Percentiles rank a stretch among this genome's conserved stretches.
These are phyloP conservation scores for Encarsia formosa DNA, from an alignment of 2,888 invertebrate species.

Conservation along the genomic window DNA sequence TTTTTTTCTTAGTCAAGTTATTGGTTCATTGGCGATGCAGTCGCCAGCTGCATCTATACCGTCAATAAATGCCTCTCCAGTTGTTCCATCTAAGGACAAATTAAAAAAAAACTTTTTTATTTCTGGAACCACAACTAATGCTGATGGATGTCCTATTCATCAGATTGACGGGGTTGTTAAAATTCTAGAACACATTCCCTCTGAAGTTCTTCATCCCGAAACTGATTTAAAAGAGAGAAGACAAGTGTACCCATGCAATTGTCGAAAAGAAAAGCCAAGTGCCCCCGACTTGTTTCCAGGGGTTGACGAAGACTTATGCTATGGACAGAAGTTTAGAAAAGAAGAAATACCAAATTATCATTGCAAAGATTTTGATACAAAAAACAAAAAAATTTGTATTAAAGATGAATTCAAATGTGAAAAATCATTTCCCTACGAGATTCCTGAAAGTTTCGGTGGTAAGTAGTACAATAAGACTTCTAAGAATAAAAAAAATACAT, in stretches of 20 bases:
- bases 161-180: constrained; percentile 34
- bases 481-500: no score
- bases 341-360: no score
- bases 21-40: constrained; percentile 39
- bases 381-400: no score
- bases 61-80: background rate
- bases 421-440: no score
- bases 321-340: no score
- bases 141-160: constrained; percentile 33
- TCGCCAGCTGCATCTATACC: constrained; percentile 32
- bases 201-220: constrained; percentile 23
- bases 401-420: no score
- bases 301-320: no score
- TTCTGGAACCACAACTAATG: constrained; percentile 19
- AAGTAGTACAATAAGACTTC: no score
- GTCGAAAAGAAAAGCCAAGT: no score
- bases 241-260: constrained; percentile 41
- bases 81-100: constrained; percentile 36
- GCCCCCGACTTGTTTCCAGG: no score
- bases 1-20: constrained; percentile 26
- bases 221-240: constrained; percentile 19
- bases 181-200: constrained; percentile 30
- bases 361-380: no score
- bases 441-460: no score
- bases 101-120: constrained; percentile 30